phyloP scores from a whole-genome alignment of 2,888 invertebrate genomes.

The Siphlonurus alternatus region DNA sequence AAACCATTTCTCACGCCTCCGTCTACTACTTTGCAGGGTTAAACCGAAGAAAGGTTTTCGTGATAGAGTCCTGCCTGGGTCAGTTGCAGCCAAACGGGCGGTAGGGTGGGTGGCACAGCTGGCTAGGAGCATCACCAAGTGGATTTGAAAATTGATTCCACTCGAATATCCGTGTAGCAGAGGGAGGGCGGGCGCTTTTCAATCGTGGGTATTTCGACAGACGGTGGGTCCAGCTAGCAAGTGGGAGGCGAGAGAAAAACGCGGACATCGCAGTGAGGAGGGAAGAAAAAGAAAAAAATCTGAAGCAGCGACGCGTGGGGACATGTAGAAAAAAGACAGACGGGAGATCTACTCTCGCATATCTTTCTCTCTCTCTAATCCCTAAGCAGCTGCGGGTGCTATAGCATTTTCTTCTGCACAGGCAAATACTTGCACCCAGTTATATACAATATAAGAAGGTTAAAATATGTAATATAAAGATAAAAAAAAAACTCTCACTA shows the following conservation, averaged over 20 bases:
- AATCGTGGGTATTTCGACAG: not conserved
- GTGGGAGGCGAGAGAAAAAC: not conserved
- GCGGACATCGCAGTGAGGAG: not conserved
- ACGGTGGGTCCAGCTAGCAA: not conserved
- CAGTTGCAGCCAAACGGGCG: too few relatives aligned
- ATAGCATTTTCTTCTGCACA: too few relatives aligned
- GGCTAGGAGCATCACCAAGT: conserved; percentile 7
- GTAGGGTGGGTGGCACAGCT: not conserved
- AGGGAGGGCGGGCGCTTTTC: not conserved
- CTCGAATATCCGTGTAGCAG: conserved; percentile 12
- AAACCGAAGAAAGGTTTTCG: too few relatives aligned
- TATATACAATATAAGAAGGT: too few relatives aligned
- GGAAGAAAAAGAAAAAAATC: not conserved
- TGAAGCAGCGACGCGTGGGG: not conserved
- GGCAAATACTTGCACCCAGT: too few relatives aligned
- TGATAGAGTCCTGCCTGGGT: too few relatives aligned
- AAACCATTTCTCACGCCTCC: too few relatives aligned
- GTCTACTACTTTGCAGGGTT: too few relatives aligned
- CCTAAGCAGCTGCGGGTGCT: not conserved
- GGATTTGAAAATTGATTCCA: conserved; percentile 15
- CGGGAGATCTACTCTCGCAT: not conserved
- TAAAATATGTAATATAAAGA: too few relatives aligned
- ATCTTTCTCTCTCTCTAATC: not conserved
- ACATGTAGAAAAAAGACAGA: too few relatives aligned
- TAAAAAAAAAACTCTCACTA: too few relatives aligned